These are phyloP conservation scores for Thymelicus lineola DNA, from an alignment of 2,888 invertebrate genomes.

Conservation along the genomic window DNA sequence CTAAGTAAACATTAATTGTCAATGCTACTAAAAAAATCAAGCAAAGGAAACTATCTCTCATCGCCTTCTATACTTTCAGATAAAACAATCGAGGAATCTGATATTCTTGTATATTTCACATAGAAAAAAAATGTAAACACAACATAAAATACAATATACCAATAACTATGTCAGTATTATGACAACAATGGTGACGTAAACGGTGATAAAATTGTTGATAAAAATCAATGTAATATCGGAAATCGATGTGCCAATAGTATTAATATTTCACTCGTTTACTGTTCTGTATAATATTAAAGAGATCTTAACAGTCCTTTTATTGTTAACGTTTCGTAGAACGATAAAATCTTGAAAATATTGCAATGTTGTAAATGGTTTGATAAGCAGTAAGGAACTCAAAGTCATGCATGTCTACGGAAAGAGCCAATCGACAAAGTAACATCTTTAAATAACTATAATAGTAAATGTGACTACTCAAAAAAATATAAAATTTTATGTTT, in stretches of 20 bases:
- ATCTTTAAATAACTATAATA: too few species aligned
- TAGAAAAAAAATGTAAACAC: background rate
- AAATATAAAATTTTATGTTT: too few species aligned
- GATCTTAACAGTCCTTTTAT: slow-evolving; percentile 7
- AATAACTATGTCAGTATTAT: slow-evolving; percentile 1
- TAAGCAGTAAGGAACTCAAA: slow-evolving; percentile 15
- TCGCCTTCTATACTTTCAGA: too few species aligned
- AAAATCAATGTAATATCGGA: background rate
- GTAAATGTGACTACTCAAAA: too few species aligned
- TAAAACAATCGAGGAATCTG: too few species aligned
- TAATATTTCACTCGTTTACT: slow-evolving; percentile 1
- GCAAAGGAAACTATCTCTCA: too few species aligned
- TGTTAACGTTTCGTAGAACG: slow-evolving; percentile 1
- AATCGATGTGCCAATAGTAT: slow-evolving; percentile 1
- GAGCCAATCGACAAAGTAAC: background rate
- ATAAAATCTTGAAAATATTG: slow-evolving; percentile 11
- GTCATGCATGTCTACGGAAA: slow-evolving; percentile 15
- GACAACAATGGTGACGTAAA: slow-evolving; percentile 1
- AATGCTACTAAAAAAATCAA: too few species aligned
- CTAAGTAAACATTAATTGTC: too few species aligned
- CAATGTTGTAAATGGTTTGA: slow-evolving; percentile 8
- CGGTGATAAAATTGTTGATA: background rate
- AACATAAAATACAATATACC: background rate
- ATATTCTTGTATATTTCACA: background rate
- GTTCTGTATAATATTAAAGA: background rate